A percentile compares a stretch with the other conserved stretches of the same genome.
phyloP scores from a whole-genome alignment of 2,888 invertebrate genomes.

The Drosophila pseudotalamancana region DNA sequence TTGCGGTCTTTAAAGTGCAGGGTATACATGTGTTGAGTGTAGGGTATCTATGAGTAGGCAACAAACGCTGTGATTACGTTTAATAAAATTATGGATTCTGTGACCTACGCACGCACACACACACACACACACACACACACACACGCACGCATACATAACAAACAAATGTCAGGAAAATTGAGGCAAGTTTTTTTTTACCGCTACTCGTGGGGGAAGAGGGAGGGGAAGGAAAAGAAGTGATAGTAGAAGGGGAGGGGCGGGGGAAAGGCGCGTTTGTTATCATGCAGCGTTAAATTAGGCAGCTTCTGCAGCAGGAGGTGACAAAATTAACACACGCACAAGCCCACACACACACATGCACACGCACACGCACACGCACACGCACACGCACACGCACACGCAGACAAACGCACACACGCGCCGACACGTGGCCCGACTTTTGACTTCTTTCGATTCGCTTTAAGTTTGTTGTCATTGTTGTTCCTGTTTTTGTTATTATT shows the following conservation, averaged over 20 bases:
- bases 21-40: neutral
- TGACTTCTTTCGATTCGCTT: conserved; percentile 61
- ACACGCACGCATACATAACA: conserved; percentile 7
- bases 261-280: conserved; percentile 19
- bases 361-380: conserved; percentile 22
- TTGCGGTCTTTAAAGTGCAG: too few species aligned
- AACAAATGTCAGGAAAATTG: conserved; percentile 66
- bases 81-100: conserved; percentile 62
- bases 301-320: conserved; percentile 64
- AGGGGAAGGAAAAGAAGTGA: neutral
- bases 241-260: neutral
- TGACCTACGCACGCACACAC: conserved; percentile 47
- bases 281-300: conserved; percentile 75
- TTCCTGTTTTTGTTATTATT: conserved; percentile 14
- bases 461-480: conserved; percentile 25
- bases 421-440: conserved; percentile 66
- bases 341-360: conserved; percentile 4
- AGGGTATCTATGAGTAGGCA: conserved; percentile 1
- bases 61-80: conserved; percentile 58
- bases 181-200: conserved; percentile 29
- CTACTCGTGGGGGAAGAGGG: neutral
- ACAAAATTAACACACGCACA: conserved; percentile 58
- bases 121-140: conserved; percentile 12
- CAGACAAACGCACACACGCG: conserved; percentile 16
- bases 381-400: conserved; percentile 8